Base-by-base conservation (phyloP, 1,140 invertebrate species). In the Lanistes nyassanus region DNA sequence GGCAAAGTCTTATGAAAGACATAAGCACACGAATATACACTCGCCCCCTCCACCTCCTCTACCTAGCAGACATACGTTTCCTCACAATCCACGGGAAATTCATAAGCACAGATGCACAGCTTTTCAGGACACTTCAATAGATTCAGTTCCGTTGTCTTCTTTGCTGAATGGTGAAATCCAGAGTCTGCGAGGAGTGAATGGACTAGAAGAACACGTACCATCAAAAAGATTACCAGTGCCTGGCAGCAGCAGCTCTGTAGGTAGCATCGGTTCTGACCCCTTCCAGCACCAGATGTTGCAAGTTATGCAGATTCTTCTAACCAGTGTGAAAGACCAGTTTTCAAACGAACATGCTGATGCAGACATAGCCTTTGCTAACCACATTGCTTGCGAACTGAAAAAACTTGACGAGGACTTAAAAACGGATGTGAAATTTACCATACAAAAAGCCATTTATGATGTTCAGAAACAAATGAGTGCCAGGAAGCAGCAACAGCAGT, bases 401-500 rank as follows among this genome's bases (percentile, higher is more conserved):
- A 55, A 70, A 23, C 53, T 70, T 19, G 68, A 70, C 31, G 51
- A 56, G 26, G 68, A 70, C 29, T 36, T 70, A 16, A 51, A 56
- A 51, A 34, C 51, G 7, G 68, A 70, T 16, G 68, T 70, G 6
- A 70, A 70, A 55, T 70, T 70, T 16, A 70, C 29, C 42, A 70
- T 56, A 6, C 68, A 70, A 55, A 70, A 56, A 29, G 51, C 31
- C 29, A 55, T 70, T 21, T 56, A 56, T 26, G 68, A 70, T 26
- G 68, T 55, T 21, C 68, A 70, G 47, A 70, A 70, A 34, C 47
- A 70, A 70, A 70, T 70, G 68, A 39, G 21, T 26, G 29, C 56
- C 9, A n/a, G 56, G n/a, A 60, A 60, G 29, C n/a, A 60, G 56
- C 56, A n/a, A 60, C n/a, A 60, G 56, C 29, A 47, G 19, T 47